Base-by-base conservation (phyloP, 1,140 invertebrate genomes). In the Drosophila sulfurigaster region DNA sequence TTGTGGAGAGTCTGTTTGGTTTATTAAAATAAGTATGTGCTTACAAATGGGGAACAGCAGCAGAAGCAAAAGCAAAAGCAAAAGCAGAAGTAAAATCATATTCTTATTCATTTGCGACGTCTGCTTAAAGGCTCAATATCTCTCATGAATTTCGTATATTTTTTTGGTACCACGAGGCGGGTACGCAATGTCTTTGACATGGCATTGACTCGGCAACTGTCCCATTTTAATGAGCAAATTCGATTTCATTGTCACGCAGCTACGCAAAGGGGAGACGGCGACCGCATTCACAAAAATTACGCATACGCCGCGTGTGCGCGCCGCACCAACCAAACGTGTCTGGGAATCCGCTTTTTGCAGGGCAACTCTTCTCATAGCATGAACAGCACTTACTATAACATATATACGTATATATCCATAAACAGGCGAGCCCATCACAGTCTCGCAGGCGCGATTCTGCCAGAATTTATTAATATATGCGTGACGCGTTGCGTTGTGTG, bases 221-320 rank as follows among this genome's bases (percentile, higher is more conserved):
- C 74, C 60, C 73, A 73, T 78, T 88, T 73, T 81, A 88, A 89
- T 89, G 83, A 89, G 86, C 66, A 85, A 88, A 89, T 88, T 88
- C 85, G 78, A 88, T 85, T 85, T 81, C 85, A 85, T 85, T 88
- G 85, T 83, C 85, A 89, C 78, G 85, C 85, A 85, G 56, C 48
- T 45, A 11, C 4, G 35, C 5, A 25, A 25, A 25, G 20, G 20
- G 20, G 20, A 25, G 20, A 25, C 20, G 20, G 45, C 25, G 45
- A 48, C 30, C 25, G 32, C 69, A 69, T 32, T 56, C 52, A 13
- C n/a, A 66, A 82, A 81, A 78, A 88, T 88, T 87, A 89, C 83
- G 51, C 81, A 89, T 81, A 89, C 83, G 75, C 78, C 58, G 57
- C 63, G 57, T 73, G 75, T 67, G 63, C 30, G 30, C 73, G 72